Percentiles rank a stretch among this genome's conserved stretches.
These are phyloP conservation scores for Microctenopoma lineatum DNA, from an alignment of 2,797 vertebrate genomes.

Conservation along the genomic window DNA sequence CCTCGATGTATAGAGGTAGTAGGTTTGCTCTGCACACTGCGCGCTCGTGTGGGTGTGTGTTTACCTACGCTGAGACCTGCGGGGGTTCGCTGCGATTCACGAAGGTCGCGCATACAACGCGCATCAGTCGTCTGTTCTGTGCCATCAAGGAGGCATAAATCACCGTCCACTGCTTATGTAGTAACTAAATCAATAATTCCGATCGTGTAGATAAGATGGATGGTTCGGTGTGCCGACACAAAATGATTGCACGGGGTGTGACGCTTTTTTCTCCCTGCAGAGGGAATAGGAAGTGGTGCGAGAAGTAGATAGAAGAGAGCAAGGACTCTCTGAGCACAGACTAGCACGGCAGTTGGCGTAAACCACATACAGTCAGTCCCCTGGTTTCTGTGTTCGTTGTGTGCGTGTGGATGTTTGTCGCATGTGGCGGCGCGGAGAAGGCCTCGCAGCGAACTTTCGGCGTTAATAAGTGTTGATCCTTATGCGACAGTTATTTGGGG, in stretches of 20 bases:
- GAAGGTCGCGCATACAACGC: slow-evolving; percentile 67
- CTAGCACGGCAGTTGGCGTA: slow-evolving; percentile 56
- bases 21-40: slow-evolving; percentile 56
- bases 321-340: slow-evolving; percentile 37
- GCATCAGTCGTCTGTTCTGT: slow-evolving; percentile 44
- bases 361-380: slow-evolving; percentile 47
- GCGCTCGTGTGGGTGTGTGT: slow-evolving; percentile 60
- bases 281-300: slow-evolving; percentile 65
- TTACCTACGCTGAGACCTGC: slow-evolving; percentile 62
- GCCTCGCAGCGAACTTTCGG: not conserved
- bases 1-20: slow-evolving; percentile 63
- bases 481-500: slow-evolving; percentile 2
- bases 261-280: slow-evolving; percentile 20
- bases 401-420: slow-evolving; percentile 18
- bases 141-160: slow-evolving; percentile 61
- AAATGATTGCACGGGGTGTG: slow-evolving; percentile 44
- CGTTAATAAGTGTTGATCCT: slow-evolving; percentile 19
- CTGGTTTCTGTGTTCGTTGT: slow-evolving; percentile 21
- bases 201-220: slow-evolving; percentile 70
- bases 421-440: not conserved
- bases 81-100: slow-evolving; percentile 45
- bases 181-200: slow-evolving; percentile 63
- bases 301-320: slow-evolving; percentile 66
- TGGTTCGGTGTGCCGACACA: slow-evolving; percentile 40
- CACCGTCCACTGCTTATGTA: slow-evolving; percentile 55